phyloP scores from a whole-genome alignment of 2,797 vertebrate genomes.

The Gouania willdenowi region DNA sequence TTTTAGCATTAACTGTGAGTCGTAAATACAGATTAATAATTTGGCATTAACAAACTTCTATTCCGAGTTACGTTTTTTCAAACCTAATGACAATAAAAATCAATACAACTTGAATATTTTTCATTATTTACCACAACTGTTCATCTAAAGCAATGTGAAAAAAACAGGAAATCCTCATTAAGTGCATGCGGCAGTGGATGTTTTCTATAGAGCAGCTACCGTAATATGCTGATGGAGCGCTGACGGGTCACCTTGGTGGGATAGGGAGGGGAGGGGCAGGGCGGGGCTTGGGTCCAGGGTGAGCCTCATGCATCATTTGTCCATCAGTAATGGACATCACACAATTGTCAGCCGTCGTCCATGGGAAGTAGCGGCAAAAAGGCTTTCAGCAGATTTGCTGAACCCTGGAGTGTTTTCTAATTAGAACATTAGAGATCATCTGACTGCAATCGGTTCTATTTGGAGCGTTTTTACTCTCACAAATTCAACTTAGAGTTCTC shows the following conservation, averaged over 20 bases:
- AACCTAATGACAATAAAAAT: no score
- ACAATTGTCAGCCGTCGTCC: slow-evolving; percentile 22
- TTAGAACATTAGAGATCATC: slow-evolving; percentile 58
- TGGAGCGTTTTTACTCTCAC: slow-evolving; percentile 33
- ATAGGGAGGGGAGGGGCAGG: slow-evolving; percentile 1
- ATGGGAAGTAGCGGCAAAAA: slow-evolving; percentile 15
- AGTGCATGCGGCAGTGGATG: slow-evolving; percentile 3
- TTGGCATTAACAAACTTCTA: no score
- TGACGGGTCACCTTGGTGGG: slow-evolving; percentile 50
- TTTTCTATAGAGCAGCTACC: slow-evolving; percentile 1
- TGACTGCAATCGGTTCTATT: slow-evolving; percentile 72
- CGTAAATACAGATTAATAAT: no score
- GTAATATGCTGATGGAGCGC: slow-evolving; percentile 27
- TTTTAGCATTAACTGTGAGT: no score
- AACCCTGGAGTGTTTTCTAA: slow-evolving; percentile 49
- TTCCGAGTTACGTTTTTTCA: no score
- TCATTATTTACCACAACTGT: no score
- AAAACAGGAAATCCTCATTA: slow-evolving; percentile 5
- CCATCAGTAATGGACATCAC: slow-evolving; percentile 19
- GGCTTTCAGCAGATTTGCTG: slow-evolving; percentile 29
- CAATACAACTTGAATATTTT: no score
- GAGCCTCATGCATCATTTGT: slow-evolving; percentile 16
- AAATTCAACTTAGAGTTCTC: slow-evolving; percentile 24
- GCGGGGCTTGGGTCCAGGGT: slow-evolving; percentile 9
- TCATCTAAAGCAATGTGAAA: background rate